Percentiles rank a stretch among this genome's conserved stretches.
Evolutionary conservation across 2,113 vertebrate species (phyloP).

Genomic region (Notarius quadriscutis): DNA sequence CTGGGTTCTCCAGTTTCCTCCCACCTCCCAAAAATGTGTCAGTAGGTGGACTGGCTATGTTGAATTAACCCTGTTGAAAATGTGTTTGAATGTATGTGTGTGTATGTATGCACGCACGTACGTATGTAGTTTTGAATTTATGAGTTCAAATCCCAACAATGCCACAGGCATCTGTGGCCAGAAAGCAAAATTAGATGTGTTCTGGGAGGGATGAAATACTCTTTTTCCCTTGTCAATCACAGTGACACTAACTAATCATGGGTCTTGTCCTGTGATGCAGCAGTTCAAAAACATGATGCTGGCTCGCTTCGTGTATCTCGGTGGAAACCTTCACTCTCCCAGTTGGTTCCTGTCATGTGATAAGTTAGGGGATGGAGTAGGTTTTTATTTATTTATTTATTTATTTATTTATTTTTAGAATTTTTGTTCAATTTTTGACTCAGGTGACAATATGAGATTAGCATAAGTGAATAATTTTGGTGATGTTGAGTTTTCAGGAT

Average conservation of each 20-base stretch:
- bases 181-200: neutral
- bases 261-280: neutral
- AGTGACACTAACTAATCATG: neutral
- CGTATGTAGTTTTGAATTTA: neutral
- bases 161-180: no score
- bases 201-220: neutral
- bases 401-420: neutral
- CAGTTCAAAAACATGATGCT: neutral
- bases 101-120: no score
- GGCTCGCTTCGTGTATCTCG: neutral
- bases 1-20: neutral
- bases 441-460: neutral
- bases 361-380: neutral
- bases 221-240: neutral
- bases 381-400: neutral
- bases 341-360: neutral
- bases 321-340: neutral
- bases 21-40: neutral
- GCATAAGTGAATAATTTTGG: neutral
- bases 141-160: no score
- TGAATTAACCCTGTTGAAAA: neutral
- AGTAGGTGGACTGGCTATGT: neutral
- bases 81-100: neutral
- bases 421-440: no score
- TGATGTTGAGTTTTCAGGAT: neutral